Evolutionary conservation across 2,888 invertebrate genomes (phyloP).

Genomic region (Apamea epomidion): DNA sequence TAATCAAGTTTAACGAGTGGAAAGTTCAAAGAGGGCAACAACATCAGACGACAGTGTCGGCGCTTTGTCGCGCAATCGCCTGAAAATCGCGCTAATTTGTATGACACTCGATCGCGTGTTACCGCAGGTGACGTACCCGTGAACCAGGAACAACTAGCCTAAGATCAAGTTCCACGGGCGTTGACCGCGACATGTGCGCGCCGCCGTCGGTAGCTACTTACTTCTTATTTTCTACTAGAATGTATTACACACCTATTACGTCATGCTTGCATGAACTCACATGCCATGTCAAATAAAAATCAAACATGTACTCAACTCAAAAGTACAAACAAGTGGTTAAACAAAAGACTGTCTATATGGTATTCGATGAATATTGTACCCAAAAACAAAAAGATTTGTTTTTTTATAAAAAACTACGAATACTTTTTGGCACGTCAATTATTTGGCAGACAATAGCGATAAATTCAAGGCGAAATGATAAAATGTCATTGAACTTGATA

Average conservation of each 20-base stretch:
- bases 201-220: constrained; percentile 23
- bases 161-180: constrained; percentile 69
- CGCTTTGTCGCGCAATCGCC: constrained; percentile 81
- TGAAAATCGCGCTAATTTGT: constrained; percentile 82
- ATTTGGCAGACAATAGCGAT: constrained; percentile 79
- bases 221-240: constrained; percentile 55
- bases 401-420: constrained; percentile 50
- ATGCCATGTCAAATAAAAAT: constrained; percentile 8
- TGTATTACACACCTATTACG: constrained; percentile 44
- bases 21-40: constrained; percentile 87
- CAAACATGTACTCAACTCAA: constrained; percentile 16
- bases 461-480: constrained; percentile 87
- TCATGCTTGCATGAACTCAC: constrained; percentile 38
- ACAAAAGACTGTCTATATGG: constrained; percentile 13
- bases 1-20: constrained; percentile 88
- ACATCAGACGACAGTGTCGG: constrained; percentile 76
- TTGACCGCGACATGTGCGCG: constrained; percentile 66
- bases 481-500: constrained; percentile 87
- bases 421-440: constrained; percentile 66
- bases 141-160: constrained; percentile 78
- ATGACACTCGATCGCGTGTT: constrained; percentile 78
- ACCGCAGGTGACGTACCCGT: constrained; percentile 63
- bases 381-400: constrained; percentile 33
- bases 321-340: constrained; percentile 11
- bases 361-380: constrained; percentile 1